Evolutionary conservation across 2,113 vertebrate species (phyloP), one percentile per base, ranked within the genome.

Genomic region (Podocnemis expansa): DNA sequence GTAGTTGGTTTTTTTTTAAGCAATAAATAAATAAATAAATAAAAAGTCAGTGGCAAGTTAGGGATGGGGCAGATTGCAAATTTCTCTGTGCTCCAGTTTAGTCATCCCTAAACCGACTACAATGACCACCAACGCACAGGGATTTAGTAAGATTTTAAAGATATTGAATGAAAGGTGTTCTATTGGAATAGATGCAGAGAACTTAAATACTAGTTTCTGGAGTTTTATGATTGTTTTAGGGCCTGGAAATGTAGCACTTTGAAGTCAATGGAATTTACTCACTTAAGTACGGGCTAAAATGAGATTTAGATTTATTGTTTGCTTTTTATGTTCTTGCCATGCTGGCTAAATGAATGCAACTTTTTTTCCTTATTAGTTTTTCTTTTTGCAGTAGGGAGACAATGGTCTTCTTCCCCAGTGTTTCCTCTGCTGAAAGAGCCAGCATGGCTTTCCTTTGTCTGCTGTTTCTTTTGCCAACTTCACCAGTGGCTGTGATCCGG

Each of bases 31-130:
- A n/a, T n/a, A n/a, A n/a, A n/a, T n/a, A n/a, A n/a, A n/a, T n/a
- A n/a, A n/a, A 24, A 29, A 31, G 21, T 5, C 24, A 56, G 8
- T 16, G n/a, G 9, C 10, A 67, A 80, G 24, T 13, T 31, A n/a
- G 67, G 79, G 78, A 78, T 7, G 8, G 34, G 27, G 11, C 51
- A 0, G 10, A 38, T 6, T 41, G 13, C 4, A 54, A 58, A 1
- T 22, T 56, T 13, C 56, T 63, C 67, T 54, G 8, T 38, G 81
- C 0, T 22, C 10, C 52, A 70, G n/a, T 67, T 67, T n/a, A 19
- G 17, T 17, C n/a, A 55, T 0, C 49, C 27, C 19, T 34, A 38
- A 3, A 2, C n/a, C 3, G 14, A 27, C 3, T 8, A 5, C 17
- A 43, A 2, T 3, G 25, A 1, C 80, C 49, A 34, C 25, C 56